A percentile compares a stretch with the other conserved stretches of the same genome.
Conservation (phyloP, 2,888 invertebrate species). For the Dryadula phaetusa region DNA sequence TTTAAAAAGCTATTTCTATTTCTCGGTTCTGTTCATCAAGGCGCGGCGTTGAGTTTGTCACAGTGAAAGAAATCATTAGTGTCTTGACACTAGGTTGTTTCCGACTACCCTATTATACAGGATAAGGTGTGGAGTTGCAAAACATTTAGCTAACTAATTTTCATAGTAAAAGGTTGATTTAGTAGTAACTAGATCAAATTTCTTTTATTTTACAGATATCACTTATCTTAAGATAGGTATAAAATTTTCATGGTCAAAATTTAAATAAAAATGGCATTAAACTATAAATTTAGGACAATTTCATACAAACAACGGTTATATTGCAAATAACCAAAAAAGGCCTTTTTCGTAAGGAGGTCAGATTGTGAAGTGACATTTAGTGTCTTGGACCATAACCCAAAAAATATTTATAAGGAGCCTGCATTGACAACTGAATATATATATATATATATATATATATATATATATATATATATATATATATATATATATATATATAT, state of each 20-base stretch:
- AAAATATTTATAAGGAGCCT: not conserved
- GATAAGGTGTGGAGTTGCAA: too few relatives aligned
- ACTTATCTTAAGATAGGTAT: too few relatives aligned
- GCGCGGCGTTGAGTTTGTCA: too few relatives aligned
- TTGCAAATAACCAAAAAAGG: not conserved
- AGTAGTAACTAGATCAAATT: too few relatives aligned
- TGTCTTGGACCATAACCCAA: not conserved
- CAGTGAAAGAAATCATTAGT: too few relatives aligned
- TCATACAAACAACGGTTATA: not conserved
- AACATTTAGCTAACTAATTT: too few relatives aligned
- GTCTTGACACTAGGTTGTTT: too few relatives aligned
- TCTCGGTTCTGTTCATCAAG: too few relatives aligned
- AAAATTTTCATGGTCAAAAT: not conserved
- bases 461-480: not conserved
- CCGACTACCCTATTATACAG: too few relatives aligned
- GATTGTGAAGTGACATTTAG: not conserved
- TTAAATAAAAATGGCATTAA: constrained; percentile 5
- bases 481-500: not conserved
- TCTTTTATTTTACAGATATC: too few relatives aligned
- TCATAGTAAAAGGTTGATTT: too few relatives aligned
- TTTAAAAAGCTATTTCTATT: too few relatives aligned
- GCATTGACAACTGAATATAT: not conserved
- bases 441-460: not conserved
- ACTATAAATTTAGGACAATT: not conserved
- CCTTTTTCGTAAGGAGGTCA: not conserved